Evolutionary conservation across 2,797 vertebrate genomes (phyloP), one percentile per base, ranked within the genome.

Genomic region (Enteromius viviparus): DNA sequence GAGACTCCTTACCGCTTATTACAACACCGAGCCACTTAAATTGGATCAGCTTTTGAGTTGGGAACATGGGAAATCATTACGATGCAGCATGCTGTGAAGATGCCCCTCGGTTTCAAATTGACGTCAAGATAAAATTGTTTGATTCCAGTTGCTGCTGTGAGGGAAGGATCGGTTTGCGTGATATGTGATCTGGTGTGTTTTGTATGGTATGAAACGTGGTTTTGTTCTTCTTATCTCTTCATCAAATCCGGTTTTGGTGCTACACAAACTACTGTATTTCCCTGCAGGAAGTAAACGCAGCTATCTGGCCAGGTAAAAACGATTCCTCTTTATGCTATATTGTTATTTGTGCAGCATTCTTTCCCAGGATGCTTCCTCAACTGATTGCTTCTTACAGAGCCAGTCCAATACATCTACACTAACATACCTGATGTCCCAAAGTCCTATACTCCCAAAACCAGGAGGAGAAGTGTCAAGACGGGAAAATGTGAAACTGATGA

Each of bases 201-300:
- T 55, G 26, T 34, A 42, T 42, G 49, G 23, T 47, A 26, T 53
- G 51, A 79, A 84, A 60, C 51, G 7, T 53, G 45, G 71, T 64
- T 84, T 70, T 74, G 62, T 81, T 62, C 74, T 70, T 87, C 55
- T 26, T 75, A 45, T 82, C 23, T 75, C 77, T 80, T 72, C 76
- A 9, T 84, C 76, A 69, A 12, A 68, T 88, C 69, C 40, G 29
- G 65, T 86, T 90, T 91, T 93, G 87, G 91, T 87, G 85, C 82
- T 85, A 49, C 32, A 2, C 58, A 49, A 75, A 62, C 37, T 47
- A 53, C 89, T 92, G 64, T 94, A 87, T 95, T 89, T 92, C 90
- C 90, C 94, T 90, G 84, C 91, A 99, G 97, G 97, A 96, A 87
- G 91, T 97, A 91, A 96, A 95, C 32, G 92, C 94, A 86, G 93